Evolutionary conservation across 2,888 invertebrate species (phyloP).

Genomic region (Andrena bucephala): DNA sequence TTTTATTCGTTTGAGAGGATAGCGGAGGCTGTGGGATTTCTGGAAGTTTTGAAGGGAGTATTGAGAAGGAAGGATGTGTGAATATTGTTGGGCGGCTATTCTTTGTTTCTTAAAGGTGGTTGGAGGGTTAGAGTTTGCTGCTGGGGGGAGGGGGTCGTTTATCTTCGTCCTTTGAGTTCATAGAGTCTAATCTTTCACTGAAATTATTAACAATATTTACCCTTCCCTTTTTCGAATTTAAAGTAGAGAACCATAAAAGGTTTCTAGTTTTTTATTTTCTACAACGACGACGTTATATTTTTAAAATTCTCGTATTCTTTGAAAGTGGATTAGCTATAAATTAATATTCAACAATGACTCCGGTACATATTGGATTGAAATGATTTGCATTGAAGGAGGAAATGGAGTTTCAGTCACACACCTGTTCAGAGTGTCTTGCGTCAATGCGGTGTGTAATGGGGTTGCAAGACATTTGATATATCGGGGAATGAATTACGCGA

Average conservation of each 20-base stretch:
- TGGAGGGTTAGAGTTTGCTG: neutral
- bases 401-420: conserved; percentile 14
- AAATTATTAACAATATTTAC: no score
- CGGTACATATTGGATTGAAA: neutral
- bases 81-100: neutral
- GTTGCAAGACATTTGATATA: conserved; percentile 28
- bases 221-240: neutral
- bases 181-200: no score
- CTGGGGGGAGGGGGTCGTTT: neutral
- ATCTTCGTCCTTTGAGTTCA: neutral
- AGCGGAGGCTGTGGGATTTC: neutral
- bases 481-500: conserved; percentile 38
- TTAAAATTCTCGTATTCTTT: neutral
- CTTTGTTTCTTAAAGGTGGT: neutral
- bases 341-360: neutral
- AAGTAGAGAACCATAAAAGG: neutral
- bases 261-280: neutral
- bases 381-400: neutral
- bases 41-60: neutral
- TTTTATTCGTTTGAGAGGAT: neutral
- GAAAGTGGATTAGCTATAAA: neutral
- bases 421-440: neutral
- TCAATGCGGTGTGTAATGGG: conserved; percentile 8
- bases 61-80: neutral
- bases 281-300: neutral